Evolutionary conservation across 2,888 invertebrate genomes (phyloP).

Genomic region (Neuroscelio doddi): DNA sequence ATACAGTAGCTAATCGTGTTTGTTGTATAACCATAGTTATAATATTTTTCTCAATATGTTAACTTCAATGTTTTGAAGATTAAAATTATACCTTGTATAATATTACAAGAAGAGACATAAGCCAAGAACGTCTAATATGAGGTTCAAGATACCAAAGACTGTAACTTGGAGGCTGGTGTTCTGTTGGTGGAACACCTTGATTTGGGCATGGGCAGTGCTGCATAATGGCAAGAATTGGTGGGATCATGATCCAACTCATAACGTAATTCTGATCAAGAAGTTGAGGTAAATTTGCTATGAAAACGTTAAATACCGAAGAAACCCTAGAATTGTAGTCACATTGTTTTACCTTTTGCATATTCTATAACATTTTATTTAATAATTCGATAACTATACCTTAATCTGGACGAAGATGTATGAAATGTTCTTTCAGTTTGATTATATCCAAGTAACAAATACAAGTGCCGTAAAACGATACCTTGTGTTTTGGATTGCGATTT

Average conservation of each 20-base stretch:
- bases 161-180: constrained; percentile 81
- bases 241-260: constrained; percentile 91
- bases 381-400: constrained; percentile 76
- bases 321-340: constrained; percentile 74
- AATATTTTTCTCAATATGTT: too few species aligned
- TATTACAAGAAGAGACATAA: constrained; percentile 92
- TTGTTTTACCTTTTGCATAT: background rate
- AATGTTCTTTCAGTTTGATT: constrained; percentile 93
- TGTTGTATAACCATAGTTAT: too few species aligned
- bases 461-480: constrained; percentile 90
- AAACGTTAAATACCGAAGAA: constrained; percentile 96
- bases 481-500: constrained; percentile 86
- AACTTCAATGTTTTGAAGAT: too few species aligned
- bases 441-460: constrained; percentile 94
- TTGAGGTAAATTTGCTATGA: constrained; percentile 93
- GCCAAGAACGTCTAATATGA: constrained; percentile 91
- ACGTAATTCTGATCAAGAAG: constrained; percentile 96
- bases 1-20: too few species aligned
- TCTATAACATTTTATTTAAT: constrained; percentile 2
- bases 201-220: constrained; percentile 89
- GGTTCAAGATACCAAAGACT: constrained; percentile 92
- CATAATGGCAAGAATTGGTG: constrained; percentile 86
- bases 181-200: constrained; percentile 73
- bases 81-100: constrained; percentile 91
- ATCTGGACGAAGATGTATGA: constrained; percentile 88